Conservation (phyloP, 2,113 vertebrate species). For the Coracopsis vasa region DNA sequence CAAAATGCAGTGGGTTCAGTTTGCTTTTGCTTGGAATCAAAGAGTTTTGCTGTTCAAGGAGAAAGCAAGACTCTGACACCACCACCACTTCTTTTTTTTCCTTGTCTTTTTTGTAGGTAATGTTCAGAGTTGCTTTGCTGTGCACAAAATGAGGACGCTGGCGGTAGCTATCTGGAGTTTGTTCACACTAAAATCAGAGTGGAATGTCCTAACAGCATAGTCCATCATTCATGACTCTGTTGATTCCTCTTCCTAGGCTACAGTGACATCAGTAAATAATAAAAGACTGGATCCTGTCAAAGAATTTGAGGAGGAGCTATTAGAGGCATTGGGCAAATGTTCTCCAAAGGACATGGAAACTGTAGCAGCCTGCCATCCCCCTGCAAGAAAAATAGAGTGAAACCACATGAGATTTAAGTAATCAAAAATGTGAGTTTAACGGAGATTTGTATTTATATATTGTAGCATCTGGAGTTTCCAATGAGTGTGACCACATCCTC, state of each 20-base stretch:
- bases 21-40: background rate
- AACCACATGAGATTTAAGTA: slow-evolving; percentile 21
- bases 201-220: background rate
- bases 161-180: background rate
- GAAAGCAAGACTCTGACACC: background rate
- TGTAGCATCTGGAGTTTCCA: slow-evolving; percentile 41
- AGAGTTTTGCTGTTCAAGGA: background rate
- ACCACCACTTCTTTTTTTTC: background rate
- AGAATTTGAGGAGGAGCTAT: slow-evolving; percentile 12
- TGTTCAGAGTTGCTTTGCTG: background rate
- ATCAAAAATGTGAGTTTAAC: slow-evolving; percentile 14
- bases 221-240: slow-evolving; percentile 37
- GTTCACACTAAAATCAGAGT: slow-evolving; percentile 1
- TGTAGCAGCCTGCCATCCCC: background rate
- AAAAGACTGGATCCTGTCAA: slow-evolving; percentile 31
- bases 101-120: background rate
- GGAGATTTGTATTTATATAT: slow-evolving; percentile 3
- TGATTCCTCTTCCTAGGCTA: slow-evolving; percentile 65
- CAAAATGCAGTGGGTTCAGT: background rate
- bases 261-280: slow-evolving; percentile 58
- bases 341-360: background rate
- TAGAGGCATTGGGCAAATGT: background rate
- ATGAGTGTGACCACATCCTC: slow-evolving; percentile 44
- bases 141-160: background rate
- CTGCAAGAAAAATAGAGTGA: background rate